Conservation (phyloP, 2,113 vertebrate species). For the Puma concolor region DNA sequence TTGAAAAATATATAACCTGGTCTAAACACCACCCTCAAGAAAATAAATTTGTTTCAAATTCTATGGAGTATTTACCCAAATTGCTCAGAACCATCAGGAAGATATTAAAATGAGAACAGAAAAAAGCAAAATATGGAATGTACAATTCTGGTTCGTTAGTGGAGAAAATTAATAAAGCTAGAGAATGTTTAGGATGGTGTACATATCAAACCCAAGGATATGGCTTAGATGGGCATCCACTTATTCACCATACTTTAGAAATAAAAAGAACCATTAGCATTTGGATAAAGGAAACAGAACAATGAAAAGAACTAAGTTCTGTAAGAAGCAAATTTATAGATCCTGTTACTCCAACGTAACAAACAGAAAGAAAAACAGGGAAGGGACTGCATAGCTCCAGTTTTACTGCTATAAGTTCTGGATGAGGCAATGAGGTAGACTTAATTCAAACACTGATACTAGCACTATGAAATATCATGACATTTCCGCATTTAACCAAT, state of each 20-base stretch:
- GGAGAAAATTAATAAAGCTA: neutral
- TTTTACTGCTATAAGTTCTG: neutral
- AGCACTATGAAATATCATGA: neutral
- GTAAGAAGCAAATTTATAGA: neutral
- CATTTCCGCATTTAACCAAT: neutral
- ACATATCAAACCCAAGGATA: neutral
- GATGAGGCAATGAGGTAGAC: neutral
- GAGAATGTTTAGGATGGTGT: conserved; percentile 36
- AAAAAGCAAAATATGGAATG: conserved; percentile 58
- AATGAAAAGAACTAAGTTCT: neutral
- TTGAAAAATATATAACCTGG: neutral
- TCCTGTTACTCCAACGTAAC: neutral
- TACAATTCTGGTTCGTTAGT: conserved; percentile 25
- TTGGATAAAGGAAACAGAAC: neutral
- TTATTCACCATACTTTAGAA: conserved; percentile 22
- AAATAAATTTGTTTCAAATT: conserved; percentile 28
- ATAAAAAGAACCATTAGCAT: neutral
- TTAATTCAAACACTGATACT: neutral
- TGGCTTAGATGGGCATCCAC: neutral
- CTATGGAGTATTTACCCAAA: conserved; percentile 27
- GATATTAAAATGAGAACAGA: conserved; percentile 64
- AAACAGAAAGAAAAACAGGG: neutral
- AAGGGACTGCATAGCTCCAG: neutral
- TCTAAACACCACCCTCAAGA: neutral
- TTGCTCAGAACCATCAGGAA: conserved; percentile 49